A percentile compares a stretch with the other conserved stretches of the same genome.
These are phyloP conservation scores for Sorex fumeus DNA, from an alignment of 2,113 vertebrate species.

Conservation along the genomic window DNA sequence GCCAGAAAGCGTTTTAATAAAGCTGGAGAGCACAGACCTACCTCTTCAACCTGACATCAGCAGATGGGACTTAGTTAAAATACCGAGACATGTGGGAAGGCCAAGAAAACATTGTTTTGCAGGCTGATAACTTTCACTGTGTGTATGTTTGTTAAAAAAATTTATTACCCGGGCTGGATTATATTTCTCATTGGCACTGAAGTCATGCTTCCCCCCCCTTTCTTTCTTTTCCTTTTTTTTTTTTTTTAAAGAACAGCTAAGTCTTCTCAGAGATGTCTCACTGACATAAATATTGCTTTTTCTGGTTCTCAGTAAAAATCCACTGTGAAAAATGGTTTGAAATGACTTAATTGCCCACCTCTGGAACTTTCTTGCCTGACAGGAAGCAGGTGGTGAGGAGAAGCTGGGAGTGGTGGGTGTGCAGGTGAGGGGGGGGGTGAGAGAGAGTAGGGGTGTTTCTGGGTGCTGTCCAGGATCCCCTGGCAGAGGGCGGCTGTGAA, in stretches of 20 bases:
- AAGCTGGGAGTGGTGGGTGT: not conserved
- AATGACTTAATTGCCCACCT: conserved; percentile 52
- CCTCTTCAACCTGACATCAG: conserved; percentile 60
- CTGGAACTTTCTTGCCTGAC: not conserved
- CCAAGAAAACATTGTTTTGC: conserved; percentile 48
- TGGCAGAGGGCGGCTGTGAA: not conserved
- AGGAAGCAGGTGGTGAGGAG: conserved; percentile 46
- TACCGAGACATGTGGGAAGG: conserved; percentile 64
- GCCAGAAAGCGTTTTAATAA: conserved; percentile 69
- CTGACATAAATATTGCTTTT: conserved; percentile 75
- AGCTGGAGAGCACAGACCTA: conserved; percentile 41
- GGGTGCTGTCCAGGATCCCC: not conserved
- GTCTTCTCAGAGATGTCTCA: conserved; percentile 78
- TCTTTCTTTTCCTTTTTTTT: too few species aligned
- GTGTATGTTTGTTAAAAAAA: conserved; percentile 71
- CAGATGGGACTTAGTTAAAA: conserved; percentile 72
- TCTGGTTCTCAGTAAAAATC: conserved; percentile 55
- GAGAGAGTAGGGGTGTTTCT: not conserved
- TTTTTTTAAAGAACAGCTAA: conserved; percentile 80
- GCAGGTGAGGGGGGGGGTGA: not conserved
- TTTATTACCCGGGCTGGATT: conserved; percentile 71
- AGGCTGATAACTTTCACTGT: conserved; percentile 59
- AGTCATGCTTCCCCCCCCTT: not conserved
- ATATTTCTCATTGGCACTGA: conserved; percentile 72
- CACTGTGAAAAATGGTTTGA: conserved; percentile 43